A percentile compares a stretch with the other conserved stretches of the same genome.
These are phyloP conservation scores for Pachyrhynchus sulphureomaculatus DNA, from an alignment of 1,140 invertebrate species.

Conservation along the genomic window DNA sequence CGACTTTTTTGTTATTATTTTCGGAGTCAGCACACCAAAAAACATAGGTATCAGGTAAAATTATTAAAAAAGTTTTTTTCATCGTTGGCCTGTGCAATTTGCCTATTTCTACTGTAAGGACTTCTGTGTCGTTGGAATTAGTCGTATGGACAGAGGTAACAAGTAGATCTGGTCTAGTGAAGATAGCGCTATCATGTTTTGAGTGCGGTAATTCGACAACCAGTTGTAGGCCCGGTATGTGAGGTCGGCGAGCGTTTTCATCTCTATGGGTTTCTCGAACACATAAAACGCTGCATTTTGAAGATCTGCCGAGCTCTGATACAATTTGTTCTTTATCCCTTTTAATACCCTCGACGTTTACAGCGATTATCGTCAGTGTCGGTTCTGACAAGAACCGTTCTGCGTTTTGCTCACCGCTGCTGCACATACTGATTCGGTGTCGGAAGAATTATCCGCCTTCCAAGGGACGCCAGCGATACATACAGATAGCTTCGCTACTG, in stretches of 20 bases:
- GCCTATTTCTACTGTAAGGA: neutral
- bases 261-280: slow-evolving; percentile 3
- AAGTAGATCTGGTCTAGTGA: neutral
- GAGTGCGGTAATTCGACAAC: neutral
- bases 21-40: too few relatives aligned
- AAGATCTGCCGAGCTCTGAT: neutral
- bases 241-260: neutral
- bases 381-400: too few relatives aligned
- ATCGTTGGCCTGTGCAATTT: too few relatives aligned
- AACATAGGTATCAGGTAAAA: too few relatives aligned
- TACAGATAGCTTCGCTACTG: too few relatives aligned
- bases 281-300: neutral
- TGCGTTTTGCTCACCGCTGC: too few relatives aligned
- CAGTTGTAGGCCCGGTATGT: neutral
- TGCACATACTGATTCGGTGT: too few relatives aligned
- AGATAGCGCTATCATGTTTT: slow-evolving; percentile 7
- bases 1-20: too few relatives aligned
- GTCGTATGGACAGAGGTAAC: neutral
- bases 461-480: too few relatives aligned
- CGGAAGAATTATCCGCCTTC: too few relatives aligned
- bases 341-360: slow-evolving; percentile 4
- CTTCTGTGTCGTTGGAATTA: neutral
- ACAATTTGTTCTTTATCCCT: neutral
- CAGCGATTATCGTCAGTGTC: slow-evolving; percentile 2
- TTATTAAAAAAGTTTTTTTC: too few relatives aligned